Base-by-base conservation (phyloP, 2,113 vertebrate genomes). In the Bagarius yarrelli region DNA sequence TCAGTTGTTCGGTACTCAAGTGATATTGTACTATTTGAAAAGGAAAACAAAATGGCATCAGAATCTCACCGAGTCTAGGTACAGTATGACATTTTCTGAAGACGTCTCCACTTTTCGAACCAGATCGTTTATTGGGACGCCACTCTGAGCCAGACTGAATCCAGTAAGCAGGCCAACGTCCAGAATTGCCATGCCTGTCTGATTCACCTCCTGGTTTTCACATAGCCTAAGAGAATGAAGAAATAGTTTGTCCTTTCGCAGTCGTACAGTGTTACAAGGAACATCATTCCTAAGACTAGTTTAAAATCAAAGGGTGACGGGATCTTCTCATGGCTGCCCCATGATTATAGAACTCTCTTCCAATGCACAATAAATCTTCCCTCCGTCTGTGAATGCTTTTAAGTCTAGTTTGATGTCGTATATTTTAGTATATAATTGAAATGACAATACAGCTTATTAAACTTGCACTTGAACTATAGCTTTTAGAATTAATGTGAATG, bases 91-190 rank as follows among this genome's bases (percentile, higher is more conserved):
- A 87, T 93, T 95, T 56, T 94, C 95, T 25, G 88, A 88, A 15
- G 85, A 81, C 0, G 89, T 87, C 83, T 98, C 97, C 21, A 94
- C 91, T 78, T 91, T 96, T 88, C 90, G 95, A 56, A 97, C 13
- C 0, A 85, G 85, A 0, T 83, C 71, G 1, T 87, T 72, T 23
- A 90, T 84, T 16, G 69, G 78, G 83, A 95, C 4, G 23, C 88
- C 88, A 0, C 88, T 87, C 1, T 87, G 86, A 16, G 82, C 70
- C 80, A 95, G 87, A 6, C 84, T 83, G 82, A 97, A 96, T 69
- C 96, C 96, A 74, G 94, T 97, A 79, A 98, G 93, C 11, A 98
- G 91, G 47, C 91, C 93, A 76, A 95, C 92, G 61, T 98, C 95
- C 92, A 98, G 85, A 60, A 98, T 87, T 61, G 90, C 94, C 97